Conservation (phyloP, 2,888 invertebrate genomes). For the Cantharis rustica region DNA sequence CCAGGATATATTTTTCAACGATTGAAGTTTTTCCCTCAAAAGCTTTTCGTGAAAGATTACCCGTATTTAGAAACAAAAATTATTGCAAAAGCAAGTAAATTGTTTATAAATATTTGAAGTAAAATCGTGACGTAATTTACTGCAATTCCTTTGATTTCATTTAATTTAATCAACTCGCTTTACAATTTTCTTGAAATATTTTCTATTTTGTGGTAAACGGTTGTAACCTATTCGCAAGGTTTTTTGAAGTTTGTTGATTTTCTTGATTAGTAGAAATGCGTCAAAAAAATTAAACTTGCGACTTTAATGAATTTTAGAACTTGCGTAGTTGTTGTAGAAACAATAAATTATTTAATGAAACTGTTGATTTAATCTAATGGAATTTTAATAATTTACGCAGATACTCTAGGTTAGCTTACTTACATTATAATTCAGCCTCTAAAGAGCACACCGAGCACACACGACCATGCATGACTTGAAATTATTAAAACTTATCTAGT, state of each 20-base stretch:
- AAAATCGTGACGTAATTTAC: neutral
- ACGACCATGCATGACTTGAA: too few relatives aligned
- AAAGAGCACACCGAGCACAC: too few relatives aligned
- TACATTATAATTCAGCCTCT: too few relatives aligned
- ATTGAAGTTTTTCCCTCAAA: neutral
- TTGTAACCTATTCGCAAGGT: neutral
- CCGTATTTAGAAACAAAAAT: too few relatives aligned
- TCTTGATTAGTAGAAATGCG: neutral
- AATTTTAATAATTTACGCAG: too few relatives aligned
- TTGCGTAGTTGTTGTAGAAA: neutral
- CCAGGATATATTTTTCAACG: neutral
- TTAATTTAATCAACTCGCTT: neutral
- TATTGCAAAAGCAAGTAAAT: neutral
- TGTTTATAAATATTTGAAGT: neutral
- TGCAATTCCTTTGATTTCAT: neutral
- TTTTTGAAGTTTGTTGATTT: neutral
- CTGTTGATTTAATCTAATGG: neutral
- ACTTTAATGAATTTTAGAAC: neutral
- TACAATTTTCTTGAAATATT: too few relatives aligned
- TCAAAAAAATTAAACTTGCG: neutral
- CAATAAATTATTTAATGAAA: neutral
- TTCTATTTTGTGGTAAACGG: neutral
- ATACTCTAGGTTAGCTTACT: too few relatives aligned
- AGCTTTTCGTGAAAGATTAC: neutral
- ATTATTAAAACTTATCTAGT: too few relatives aligned